Conservation (phyloP, 2,888 invertebrate species). For the Quadroppia sp. region DNA sequence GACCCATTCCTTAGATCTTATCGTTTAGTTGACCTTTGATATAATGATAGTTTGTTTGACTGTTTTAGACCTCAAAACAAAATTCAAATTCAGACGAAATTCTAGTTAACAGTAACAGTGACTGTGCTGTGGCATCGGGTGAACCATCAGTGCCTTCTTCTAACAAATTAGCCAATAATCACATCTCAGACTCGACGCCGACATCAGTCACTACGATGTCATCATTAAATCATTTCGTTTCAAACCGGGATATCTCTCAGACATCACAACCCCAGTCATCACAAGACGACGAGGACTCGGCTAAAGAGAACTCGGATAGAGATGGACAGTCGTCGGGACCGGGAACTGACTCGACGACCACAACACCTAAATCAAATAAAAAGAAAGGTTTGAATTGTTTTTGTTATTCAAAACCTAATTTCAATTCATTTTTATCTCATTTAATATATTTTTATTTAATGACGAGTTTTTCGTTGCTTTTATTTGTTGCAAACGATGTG, state of each 20-base stretch:
- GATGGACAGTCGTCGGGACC: slow-evolving; percentile 41
- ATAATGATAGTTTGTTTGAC: neutral
- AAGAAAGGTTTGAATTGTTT: slow-evolving; percentile 43
- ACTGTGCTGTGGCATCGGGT: neutral
- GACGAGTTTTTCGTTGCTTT: no score
- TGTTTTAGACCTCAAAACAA: neutral
- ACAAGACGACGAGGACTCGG: slow-evolving; percentile 46
- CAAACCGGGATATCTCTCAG: neutral
- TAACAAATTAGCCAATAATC: neutral
- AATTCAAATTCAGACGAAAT: slow-evolving; percentile 13
- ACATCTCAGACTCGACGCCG: neutral
- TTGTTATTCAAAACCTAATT: no score
- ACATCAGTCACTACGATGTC: slow-evolving; percentile 4
- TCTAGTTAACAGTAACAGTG: neutral
- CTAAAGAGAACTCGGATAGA: slow-evolving; percentile 44
- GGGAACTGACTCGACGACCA: slow-evolving; percentile 37
- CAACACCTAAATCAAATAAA: slow-evolving; percentile 33
- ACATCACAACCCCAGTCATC: slow-evolving; percentile 40
- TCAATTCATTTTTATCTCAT: no score
- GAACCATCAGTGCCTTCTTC: slow-evolving; percentile 23
- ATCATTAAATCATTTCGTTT: slow-evolving; percentile 9
- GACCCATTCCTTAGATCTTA: neutral
- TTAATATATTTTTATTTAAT: no score
- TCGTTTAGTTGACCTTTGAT: neutral
- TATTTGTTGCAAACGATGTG: no score